phyloP scores from a whole-genome alignment of 2,888 invertebrate genomes.

The Parthenolecanium corni region DNA sequence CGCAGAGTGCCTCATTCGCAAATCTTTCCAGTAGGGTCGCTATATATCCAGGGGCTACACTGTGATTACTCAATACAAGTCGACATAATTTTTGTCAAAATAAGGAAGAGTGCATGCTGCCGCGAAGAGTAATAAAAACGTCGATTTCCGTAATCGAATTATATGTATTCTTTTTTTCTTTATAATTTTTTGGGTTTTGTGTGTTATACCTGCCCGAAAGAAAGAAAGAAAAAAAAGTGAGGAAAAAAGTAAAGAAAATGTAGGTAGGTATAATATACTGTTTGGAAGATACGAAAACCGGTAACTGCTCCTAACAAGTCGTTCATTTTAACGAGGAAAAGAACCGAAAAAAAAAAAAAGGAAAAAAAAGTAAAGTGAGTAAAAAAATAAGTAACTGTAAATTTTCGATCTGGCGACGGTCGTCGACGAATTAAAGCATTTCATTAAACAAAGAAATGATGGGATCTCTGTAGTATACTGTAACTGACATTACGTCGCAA shows the following conservation, averaged over 20 bases:
- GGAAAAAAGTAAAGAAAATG: background rate
- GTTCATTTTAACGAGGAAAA: conserved; percentile 18
- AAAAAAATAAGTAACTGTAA: conserved; percentile 16
- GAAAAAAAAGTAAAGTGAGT: background rate
- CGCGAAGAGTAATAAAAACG: conserved; percentile 11
- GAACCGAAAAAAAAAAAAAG: conserved; percentile 5
- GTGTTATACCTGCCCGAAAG: background rate
- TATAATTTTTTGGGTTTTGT: background rate
- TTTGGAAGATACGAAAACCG: conserved; percentile 5
- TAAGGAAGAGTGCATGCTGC: background rate
- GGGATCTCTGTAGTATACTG: background rate
- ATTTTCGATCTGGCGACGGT: conserved; percentile 22
- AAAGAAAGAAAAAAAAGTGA: conserved; percentile 3
- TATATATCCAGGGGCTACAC: no score
- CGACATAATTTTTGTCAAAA: no score
- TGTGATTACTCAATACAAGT: background rate
- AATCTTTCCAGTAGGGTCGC: no score
- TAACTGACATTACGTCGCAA: conserved; percentile 8
- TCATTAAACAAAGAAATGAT: conserved; percentile 25
- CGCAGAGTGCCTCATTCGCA: no score
- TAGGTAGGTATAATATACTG: no score
- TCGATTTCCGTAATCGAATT: conserved; percentile 15
- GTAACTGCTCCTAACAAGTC: conserved; percentile 17
- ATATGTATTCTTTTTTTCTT: background rate
- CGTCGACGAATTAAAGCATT: conserved; percentile 28